These are phyloP conservation scores for Emydura subglobosa DNA, from an alignment of 2,113 vertebrate genomes.

Conservation along the genomic window DNA sequence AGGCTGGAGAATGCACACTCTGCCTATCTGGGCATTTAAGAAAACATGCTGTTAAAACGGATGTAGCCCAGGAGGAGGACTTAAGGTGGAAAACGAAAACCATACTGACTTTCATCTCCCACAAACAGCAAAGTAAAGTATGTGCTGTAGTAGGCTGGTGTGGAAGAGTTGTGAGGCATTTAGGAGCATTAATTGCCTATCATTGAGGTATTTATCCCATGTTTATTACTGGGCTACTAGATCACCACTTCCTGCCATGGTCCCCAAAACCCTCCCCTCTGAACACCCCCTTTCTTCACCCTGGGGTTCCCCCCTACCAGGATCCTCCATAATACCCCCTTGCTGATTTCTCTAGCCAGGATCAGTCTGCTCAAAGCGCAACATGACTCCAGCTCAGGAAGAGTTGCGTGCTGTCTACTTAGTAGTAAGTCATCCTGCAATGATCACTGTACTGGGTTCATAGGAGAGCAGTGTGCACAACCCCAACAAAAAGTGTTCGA, in stretches of 20 bases:
- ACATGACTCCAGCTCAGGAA: not conserved
- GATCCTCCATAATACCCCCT: slow-evolving; percentile 11
- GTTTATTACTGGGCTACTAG: not conserved
- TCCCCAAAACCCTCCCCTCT: not conserved
- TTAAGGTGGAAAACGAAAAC: not conserved
- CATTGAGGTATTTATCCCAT: accelerated
- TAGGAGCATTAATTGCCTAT: not conserved
- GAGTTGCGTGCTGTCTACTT: not conserved
- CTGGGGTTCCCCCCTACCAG: not conserved
- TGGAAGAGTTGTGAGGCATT: not conserved
- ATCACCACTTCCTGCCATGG: not conserved
- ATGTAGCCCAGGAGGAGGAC: not conserved
- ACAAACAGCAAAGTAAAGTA: not conserved
- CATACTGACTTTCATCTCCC: not conserved
- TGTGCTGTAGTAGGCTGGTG: not conserved
- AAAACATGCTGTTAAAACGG: not conserved
- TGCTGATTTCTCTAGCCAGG: not conserved
- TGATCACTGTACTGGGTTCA: not conserved
- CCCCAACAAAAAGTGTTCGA: not conserved
- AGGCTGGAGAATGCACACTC: not conserved
- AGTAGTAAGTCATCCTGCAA: not conserved
- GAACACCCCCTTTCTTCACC: not conserved
- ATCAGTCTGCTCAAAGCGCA: not conserved
- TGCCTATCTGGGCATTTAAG: not conserved
- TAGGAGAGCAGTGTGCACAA: not conserved